Base-by-base conservation (phyloP, 2,888 invertebrate species). In the Heteropelma amictum region DNA sequence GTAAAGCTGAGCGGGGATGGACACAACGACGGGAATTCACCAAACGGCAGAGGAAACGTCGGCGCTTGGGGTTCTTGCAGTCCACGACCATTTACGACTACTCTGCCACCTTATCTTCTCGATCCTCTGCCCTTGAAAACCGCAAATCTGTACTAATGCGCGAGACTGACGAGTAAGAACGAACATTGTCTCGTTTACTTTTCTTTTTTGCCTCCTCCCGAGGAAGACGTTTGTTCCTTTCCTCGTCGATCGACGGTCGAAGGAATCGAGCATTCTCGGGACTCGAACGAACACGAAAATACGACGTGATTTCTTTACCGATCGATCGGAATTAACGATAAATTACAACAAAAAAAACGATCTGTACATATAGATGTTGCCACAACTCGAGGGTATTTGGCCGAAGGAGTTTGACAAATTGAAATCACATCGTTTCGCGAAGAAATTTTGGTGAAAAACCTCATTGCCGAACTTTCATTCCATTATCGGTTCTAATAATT, bases 21-120 rank as follows among this genome's bases (percentile, higher is more conserved):
- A 10, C 58, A 81, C 8, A 77, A 89, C 86, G 80, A 89, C 71
- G 86, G 82, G 14, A 86, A 80, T 67, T 84, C 88, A 69, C 85
- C 84, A 0, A 87, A 85, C 35, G 84, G 83, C 0, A 84, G 88
- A 86, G 89, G 72, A 63, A 89, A 89, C 60, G 90, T 90, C 51
- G 90, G 90, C 79, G 91, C 92, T 87, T 91, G 93, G 93, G 89
- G 92, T 77, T 91, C 93, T 79, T 90, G 94, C 89, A 90, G 93
- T 90, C 90, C 94, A 81, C 86, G 94, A 89, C 89, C 94, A 86
- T 90, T 93, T 86, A 90, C 92, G 89, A 81, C 92, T 90, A 77
- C 92, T 91, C 45, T 93, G 91, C 84, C 93, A 91, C 89, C 92
- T 91, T 78, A 90, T 87, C 81, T 89, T 19, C 82, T 89, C 14